These are phyloP conservation scores for Cataglyphis cursor DNA, from an alignment of 2,888 invertebrate genomes.

Conservation along the genomic window DNA sequence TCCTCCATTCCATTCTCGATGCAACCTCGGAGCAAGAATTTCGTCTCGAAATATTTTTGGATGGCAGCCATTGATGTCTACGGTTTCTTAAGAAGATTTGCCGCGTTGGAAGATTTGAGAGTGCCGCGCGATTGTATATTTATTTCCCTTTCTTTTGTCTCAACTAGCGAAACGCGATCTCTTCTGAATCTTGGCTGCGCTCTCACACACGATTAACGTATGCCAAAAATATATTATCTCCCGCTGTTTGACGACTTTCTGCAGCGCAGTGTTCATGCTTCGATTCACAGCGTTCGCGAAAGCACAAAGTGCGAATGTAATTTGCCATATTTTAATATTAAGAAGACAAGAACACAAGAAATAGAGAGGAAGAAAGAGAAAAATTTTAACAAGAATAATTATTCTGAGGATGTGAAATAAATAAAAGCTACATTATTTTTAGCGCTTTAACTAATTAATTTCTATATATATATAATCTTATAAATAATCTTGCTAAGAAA, in stretches of 20 bases:
- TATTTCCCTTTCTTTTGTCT: slow-evolving; percentile 61
- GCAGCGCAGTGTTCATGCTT: slow-evolving; percentile 30
- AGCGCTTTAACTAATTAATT: slow-evolving; percentile 29
- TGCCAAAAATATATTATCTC: slow-evolving; percentile 61
- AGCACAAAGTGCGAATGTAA: slow-evolving; percentile 11
- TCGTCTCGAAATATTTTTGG: slow-evolving; percentile 75
- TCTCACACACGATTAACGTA: slow-evolving; percentile 59
- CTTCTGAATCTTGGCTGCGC: slow-evolving; percentile 50
- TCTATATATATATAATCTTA: background rate
- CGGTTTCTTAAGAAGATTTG: slow-evolving; percentile 41
- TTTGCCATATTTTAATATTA: slow-evolving; percentile 4
- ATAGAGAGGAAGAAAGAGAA: too few relatives aligned
- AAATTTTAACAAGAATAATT: background rate
- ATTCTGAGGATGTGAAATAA: background rate
- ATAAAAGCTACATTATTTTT: slow-evolving; percentile 12
- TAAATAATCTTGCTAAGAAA: background rate
- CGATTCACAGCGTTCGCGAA: background rate
- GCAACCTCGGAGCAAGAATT: slow-evolving; percentile 62
- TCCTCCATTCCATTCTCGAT: slow-evolving; percentile 43
- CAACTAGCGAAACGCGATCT: slow-evolving; percentile 26
- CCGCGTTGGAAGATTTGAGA: slow-evolving; percentile 59
- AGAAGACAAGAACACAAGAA: background rate
- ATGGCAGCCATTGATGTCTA: slow-evolving; percentile 69
- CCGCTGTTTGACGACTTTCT: slow-evolving; percentile 35
- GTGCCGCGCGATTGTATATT: slow-evolving; percentile 70